Evolutionary conservation across 1,140 invertebrate genomes (phyloP), one percentile per base, ranked within the genome.

Genomic region (Euschistus heros): DNA sequence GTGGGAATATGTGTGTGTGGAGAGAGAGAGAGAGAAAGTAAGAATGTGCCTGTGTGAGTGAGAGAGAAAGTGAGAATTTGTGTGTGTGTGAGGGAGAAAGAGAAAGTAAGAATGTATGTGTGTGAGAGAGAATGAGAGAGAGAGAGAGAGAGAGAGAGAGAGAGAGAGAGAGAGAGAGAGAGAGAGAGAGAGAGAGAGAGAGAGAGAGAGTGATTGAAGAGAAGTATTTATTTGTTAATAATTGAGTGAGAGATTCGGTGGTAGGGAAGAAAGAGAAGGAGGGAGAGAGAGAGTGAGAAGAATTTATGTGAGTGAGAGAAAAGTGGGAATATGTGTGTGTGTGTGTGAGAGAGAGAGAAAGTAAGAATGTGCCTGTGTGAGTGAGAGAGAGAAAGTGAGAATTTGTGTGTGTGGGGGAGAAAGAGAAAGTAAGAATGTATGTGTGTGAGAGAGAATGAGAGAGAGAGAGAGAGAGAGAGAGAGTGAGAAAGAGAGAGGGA

Each of bases 311-410:
- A n/a, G n/a, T n/a, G n/a, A n/a, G n/a, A n/a, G n/a, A n/a, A n/a
- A n/a, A n/a, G n/a, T n/a, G n/a, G n/a, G n/a, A n/a, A n/a, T n/a
- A n/a, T n/a, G n/a, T n/a, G n/a, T n/a, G n/a, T n/a, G n/a, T n/a
- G 64, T 30, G 64, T 22, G 52, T 27, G 54, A 42, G 64, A 52
- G 61, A 42, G 64, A 55, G 52, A 26, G 62, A 44, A 42, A 42
- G 42, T 30, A 18, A 64, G 65, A 42, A 33, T 37, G 61, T 62
- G 61, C 44, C 27, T 47, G 46, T 47, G 37, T 50, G 13, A 50
- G 44, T 50, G 57, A 60, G 64, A 57, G 64, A 57, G 64, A 65
- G 64, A 55, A 52, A 44, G 64, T 59, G 64, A 65, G 50, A 59
- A 52, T 20, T 10, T 5, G 64, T 17, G 52, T 13, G 50, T 30